Evolutionary conservation across 1,140 invertebrate species (phyloP).

Genomic region (Drosophila ercepeae): DNA sequence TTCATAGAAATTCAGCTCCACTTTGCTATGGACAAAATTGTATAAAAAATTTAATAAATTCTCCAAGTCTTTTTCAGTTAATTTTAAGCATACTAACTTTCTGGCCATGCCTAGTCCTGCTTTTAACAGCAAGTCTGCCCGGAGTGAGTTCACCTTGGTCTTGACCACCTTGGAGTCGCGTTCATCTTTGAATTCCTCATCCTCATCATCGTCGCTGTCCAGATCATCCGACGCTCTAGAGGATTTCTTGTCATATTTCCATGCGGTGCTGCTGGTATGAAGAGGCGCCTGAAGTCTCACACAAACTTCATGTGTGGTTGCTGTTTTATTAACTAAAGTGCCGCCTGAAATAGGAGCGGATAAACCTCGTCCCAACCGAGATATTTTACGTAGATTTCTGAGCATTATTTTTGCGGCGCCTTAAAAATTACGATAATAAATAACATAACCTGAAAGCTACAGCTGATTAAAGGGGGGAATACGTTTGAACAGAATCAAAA

Average conservation of each 20-base stretch:
- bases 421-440: constrained; percentile 69
- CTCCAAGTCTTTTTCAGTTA: too few relatives aligned
- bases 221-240: constrained; percentile 47
- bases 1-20: constrained; percentile 88
- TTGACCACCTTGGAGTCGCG: constrained; percentile 86
- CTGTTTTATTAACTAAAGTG: constrained; percentile 9
- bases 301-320: neutral
- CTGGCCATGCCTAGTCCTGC: constrained; percentile 87
- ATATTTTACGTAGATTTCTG: constrained; percentile 51
- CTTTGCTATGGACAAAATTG: constrained; percentile 84
- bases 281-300: constrained; percentile 5
- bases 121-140: constrained; percentile 88
- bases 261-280: constrained; percentile 23
- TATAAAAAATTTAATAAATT: too few relatives aligned
- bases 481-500: neutral
- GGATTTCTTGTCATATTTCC: constrained; percentile 73
- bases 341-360: neutral
- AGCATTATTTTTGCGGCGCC: constrained; percentile 53
- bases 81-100: constrained; percentile 85
- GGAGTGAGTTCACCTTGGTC: constrained; percentile 86
- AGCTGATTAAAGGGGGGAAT: constrained; percentile 41
- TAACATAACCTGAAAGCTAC: constrained; percentile 65
- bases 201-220: constrained; percentile 73
- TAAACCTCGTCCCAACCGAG: constrained; percentile 9
- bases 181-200: constrained; percentile 80